These are phyloP conservation scores for Solen grandis DNA, from an alignment of 1,140 invertebrate genomes.

Conservation along the genomic window DNA sequence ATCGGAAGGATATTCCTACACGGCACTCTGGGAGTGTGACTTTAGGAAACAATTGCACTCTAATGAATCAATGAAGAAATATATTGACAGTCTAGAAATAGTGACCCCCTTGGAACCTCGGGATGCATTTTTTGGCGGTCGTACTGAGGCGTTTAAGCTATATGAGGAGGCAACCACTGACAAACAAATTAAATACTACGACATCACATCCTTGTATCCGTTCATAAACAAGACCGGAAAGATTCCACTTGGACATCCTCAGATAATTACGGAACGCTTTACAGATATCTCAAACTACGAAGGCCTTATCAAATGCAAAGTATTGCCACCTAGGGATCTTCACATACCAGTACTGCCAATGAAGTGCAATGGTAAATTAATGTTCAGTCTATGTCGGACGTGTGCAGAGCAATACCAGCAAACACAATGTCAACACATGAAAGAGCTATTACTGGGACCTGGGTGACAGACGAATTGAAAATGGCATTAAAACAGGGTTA, in stretches of 20 bases:
- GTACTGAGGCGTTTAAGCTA: conserved; percentile 37
- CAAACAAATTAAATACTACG: conserved; percentile 6
- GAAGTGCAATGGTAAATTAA: conserved; percentile 1
- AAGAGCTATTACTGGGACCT: background rate
- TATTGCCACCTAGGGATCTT: background rate
- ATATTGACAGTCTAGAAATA: background rate
- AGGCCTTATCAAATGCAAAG: background rate
- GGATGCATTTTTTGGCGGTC: conserved; percentile 30
- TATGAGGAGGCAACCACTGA: background rate
- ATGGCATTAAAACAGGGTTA: too few relatives aligned
- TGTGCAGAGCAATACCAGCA: background rate
- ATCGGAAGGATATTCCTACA: conserved; percentile 11
- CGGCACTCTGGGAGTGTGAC: conserved; percentile 27
- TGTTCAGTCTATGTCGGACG: background rate
- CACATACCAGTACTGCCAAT: conserved; percentile 2
- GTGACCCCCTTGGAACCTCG: conserved; percentile 24
- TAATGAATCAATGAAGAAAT: background rate
- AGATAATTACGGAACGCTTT: conserved; percentile 2
- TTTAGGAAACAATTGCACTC: background rate
- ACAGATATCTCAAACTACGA: background rate
- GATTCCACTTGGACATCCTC: background rate
- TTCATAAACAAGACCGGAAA: conserved; percentile 6
- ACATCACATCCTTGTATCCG: background rate
- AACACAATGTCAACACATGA: background rate
- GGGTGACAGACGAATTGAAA: background rate